Conservation (phyloP, 1,140 invertebrate genomes). For the Spodoptera litura region DNA sequence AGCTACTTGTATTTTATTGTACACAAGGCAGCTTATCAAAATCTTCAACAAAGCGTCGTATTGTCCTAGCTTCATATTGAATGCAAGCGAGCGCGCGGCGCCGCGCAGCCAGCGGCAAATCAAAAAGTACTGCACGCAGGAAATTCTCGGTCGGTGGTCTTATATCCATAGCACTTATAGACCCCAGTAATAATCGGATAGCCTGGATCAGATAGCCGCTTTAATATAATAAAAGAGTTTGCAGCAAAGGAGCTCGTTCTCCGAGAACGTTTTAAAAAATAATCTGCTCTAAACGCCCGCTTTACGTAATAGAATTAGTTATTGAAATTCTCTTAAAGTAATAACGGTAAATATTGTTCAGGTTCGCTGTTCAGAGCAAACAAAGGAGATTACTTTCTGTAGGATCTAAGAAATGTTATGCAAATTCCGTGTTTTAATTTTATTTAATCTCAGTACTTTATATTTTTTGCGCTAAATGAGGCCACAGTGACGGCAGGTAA, state of each 20-base stretch:
- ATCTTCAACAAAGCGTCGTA: conserved; percentile 56
- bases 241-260: conserved; percentile 19
- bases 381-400: conserved; percentile 25
- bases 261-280: conserved; percentile 10
- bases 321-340: conserved; percentile 20
- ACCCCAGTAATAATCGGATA: conserved; percentile 25
- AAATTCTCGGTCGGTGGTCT: conserved; percentile 70
- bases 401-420: conserved; percentile 35
- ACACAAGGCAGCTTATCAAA: conserved; percentile 50
- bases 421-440: conserved; percentile 34
- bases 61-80: conserved; percentile 68
- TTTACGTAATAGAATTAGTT: conserved; percentile 17
- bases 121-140: conserved; percentile 64
- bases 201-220: conserved; percentile 25
- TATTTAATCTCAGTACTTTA: conserved; percentile 31
- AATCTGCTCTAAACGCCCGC: conserved; percentile 21
- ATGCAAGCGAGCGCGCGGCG: conserved; percentile 67
- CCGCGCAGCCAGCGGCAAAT: conserved; percentile 65
- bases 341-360: neutral
- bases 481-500: conserved; percentile 27
- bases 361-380: neutral
- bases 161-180: conserved; percentile 54
- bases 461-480: conserved; percentile 37
- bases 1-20: conserved; percentile 15
- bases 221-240: conserved; percentile 30